phyloP scores from a whole-genome alignment of 2,797 vertebrate species.

The Anas capensis region DNA sequence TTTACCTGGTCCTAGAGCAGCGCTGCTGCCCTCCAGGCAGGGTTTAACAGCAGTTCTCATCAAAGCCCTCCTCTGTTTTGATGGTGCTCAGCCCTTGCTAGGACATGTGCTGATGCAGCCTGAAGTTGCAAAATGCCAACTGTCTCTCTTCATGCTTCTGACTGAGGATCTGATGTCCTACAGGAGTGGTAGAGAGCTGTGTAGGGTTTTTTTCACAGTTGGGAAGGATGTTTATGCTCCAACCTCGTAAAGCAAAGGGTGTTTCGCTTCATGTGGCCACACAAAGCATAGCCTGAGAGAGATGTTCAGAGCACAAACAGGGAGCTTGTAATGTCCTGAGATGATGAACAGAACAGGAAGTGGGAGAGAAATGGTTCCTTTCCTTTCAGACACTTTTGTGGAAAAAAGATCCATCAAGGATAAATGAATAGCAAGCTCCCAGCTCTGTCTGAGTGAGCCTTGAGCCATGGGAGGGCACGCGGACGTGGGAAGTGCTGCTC shows the following conservation, averaged over 20 bases:
- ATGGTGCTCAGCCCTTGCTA: background rate
- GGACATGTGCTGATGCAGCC: accelerated
- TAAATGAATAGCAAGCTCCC: background rate
- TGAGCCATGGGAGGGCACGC: accelerated
- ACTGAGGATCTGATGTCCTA: background rate
- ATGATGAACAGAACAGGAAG: background rate
- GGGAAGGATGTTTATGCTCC: background rate
- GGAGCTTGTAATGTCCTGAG: background rate
- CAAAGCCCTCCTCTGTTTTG: background rate
- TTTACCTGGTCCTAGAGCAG: background rate
- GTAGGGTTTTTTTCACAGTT: background rate
- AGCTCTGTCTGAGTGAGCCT: background rate
- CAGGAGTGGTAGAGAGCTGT: background rate
- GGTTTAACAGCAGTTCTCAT: no score
- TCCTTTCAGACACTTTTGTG: background rate
- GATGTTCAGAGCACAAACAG: accelerated
- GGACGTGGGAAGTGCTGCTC: background rate
- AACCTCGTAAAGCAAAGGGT: background rate
- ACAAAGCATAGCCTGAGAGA: background rate
- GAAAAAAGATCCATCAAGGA: background rate
- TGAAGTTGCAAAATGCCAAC: accelerated
- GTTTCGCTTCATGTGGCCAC: accelerated
- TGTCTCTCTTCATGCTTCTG: background rate
- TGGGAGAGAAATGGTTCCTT: background rate
- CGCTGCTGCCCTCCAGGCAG: background rate